phyloP scores from a whole-genome alignment of 2,113 vertebrate species.

The Rhagologus leucostigma region DNA sequence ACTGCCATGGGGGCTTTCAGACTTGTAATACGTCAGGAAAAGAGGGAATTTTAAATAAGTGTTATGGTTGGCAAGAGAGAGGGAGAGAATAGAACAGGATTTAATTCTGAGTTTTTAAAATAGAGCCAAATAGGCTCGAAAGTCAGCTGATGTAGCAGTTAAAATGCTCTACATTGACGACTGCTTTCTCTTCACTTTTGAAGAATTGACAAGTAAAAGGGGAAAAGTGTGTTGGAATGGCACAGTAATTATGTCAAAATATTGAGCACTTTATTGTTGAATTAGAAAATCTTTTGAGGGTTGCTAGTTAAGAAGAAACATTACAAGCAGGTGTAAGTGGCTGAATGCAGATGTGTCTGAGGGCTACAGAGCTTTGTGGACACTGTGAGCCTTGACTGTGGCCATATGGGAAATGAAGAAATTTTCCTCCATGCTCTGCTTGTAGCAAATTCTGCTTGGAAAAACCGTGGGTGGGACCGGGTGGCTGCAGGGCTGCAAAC shows the following conservation, averaged over 20 bases:
- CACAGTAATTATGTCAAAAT: not conserved
- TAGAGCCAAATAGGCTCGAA: not conserved
- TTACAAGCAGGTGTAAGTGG: not conserved
- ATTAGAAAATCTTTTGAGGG: not conserved
- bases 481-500: not conserved
- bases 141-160: not conserved
- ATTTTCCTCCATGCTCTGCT: not conserved
- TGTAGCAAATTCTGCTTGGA: not conserved
- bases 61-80: constrained; percentile 35
- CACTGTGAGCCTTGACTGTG: not conserved
- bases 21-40: not conserved
- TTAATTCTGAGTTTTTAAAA: constrained; percentile 29
- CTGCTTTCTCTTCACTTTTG: not conserved
- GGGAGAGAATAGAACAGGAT: constrained; percentile 7
- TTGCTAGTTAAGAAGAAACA: not conserved
- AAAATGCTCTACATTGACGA: not conserved
- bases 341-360: not conserved
- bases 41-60: constrained; percentile 40
- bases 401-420: not conserved
- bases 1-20: not conserved
- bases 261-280: not conserved
- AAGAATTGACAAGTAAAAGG: not conserved
- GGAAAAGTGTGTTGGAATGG: not conserved
- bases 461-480: accelerated
- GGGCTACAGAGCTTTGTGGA: not conserved